Base-by-base conservation (phyloP, 1,140 invertebrate species). In the Homarus americanus region DNA sequence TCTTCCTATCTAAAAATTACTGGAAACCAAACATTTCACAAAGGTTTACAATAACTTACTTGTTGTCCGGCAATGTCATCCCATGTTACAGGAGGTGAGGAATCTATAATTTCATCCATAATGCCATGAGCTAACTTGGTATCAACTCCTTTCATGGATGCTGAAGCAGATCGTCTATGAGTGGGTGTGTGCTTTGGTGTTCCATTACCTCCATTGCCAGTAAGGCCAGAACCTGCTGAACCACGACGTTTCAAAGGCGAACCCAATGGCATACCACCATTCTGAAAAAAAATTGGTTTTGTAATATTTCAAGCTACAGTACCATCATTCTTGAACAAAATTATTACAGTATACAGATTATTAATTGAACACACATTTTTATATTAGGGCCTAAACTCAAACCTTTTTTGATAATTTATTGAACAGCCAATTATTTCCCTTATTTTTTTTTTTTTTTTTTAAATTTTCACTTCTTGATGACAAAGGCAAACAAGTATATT, bases 51-150 rank as follows among this genome's bases (percentile, higher is more conserved):
- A 32, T 4, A 69, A 69, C n/a, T 69, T 94, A 97, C 96, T 40
- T 98, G 96, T 38, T 99, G 94, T 0, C 98, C 98, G 82, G 98
- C 98, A 93, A 99, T 98, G 93, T 99, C 98, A 93, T 98, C 96
- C 98, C 98, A 99, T 20, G 95, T 95, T 36, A 98, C 95, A 7
- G 95, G 94, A 32, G 96, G 95, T 78, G 96, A 96, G 91, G 96
- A 95, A 94, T 99, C 97, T 96, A 99, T 98, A 91, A 99, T 98
- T 95, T 99, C 98, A 94, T 97, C 98, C 93, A 96, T 96, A 93
- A 99, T 98, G 98, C 97, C 80, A 58, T 91, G 89, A 2, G 92
- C 92, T 15, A 92, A 44, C 32, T 78, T 88, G 3, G 49, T 38
- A 58, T 92, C 92, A 24, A 92, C 92, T 32, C 92, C 92, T 58